Percentiles rank a stretch among this genome's conserved stretches.
Conservation (phyloP, 2,888 invertebrate genomes). For the Fragum whitleyi region DNA sequence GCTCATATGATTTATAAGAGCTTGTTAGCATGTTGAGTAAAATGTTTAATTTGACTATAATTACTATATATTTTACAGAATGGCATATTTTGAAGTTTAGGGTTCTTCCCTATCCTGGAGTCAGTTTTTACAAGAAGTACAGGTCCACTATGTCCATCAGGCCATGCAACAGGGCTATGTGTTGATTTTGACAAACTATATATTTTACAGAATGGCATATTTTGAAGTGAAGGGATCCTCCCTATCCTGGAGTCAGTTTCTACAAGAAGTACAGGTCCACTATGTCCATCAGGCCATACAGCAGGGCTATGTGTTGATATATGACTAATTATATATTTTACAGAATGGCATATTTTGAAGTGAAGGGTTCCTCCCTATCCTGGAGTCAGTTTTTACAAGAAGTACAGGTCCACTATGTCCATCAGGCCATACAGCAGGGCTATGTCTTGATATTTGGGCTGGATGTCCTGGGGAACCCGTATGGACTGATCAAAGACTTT, state of each 20-base stretch:
- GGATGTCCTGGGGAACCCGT: constrained; percentile 93
- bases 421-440: constrained; percentile 92
- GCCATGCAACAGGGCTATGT: constrained; percentile 93
- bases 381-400: constrained; percentile 86
- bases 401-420: constrained; percentile 89
- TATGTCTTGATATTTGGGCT: constrained; percentile 92
- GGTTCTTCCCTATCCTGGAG: constrained; percentile 87
- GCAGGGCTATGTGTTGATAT: constrained; percentile 92
- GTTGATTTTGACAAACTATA: constrained; percentile 86
- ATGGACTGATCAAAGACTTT: constrained; percentile 89
- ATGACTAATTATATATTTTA: constrained; percentile 61
- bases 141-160: constrained; percentile 90
- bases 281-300: constrained; percentile 91
- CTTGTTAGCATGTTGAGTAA: no score
- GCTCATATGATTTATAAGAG: no score
- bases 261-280: constrained; percentile 88
- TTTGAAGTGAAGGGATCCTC: constrained; percentile 88
- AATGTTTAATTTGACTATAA: no score
- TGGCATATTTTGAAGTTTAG: constrained; percentile 89
- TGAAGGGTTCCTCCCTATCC: constrained; percentile 87
- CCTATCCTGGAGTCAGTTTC: constrained; percentile 86
- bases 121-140: constrained; percentile 87
- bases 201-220: constrained; percentile 88
- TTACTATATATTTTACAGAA: constrained; percentile 86
- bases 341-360: constrained; percentile 90